Percentiles rank a stretch among this genome's conserved stretches.
Evolutionary conservation across 2,797 vertebrate species (phyloP).

Genomic region (Oceanodroma leucorhoa): DNA sequence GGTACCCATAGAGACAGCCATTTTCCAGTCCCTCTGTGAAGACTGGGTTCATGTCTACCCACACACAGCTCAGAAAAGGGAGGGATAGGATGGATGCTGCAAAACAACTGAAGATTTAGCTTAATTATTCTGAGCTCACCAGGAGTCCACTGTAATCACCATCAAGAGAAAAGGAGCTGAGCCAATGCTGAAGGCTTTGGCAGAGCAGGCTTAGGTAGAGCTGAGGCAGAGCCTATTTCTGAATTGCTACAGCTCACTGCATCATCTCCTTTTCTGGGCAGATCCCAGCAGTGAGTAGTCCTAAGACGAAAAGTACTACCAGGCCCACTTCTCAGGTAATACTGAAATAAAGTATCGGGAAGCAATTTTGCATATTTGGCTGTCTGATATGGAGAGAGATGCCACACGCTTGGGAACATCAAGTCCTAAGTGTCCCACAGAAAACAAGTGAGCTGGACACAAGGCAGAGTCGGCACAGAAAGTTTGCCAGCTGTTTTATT

Average conservation of each 20-base stretch:
- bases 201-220: neutral
- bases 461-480: neutral
- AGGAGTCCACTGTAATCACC: neutral
- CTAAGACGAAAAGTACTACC: neutral
- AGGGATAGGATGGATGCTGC: neutral
- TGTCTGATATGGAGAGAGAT: neutral
- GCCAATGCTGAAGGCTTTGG: neutral
- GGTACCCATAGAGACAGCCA: rapidly evolving
- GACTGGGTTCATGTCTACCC: neutral
- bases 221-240: neutral
- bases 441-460: neutral
- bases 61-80: neutral
- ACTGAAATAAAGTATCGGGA: neutral
- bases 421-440: neutral
- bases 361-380: neutral
- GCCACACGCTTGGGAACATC: neutral
- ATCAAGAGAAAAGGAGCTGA: neutral
- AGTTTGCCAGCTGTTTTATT: constrained; percentile 25
- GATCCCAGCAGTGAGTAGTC: neutral
- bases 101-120: neutral
- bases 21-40: neutral
- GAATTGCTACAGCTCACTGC: neutral
- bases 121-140: neutral
- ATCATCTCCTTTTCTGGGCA: neutral
- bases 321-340: neutral